phyloP scores from a whole-genome alignment of 2,888 invertebrate genomes.

The Myopa tessellatipennis region DNA sequence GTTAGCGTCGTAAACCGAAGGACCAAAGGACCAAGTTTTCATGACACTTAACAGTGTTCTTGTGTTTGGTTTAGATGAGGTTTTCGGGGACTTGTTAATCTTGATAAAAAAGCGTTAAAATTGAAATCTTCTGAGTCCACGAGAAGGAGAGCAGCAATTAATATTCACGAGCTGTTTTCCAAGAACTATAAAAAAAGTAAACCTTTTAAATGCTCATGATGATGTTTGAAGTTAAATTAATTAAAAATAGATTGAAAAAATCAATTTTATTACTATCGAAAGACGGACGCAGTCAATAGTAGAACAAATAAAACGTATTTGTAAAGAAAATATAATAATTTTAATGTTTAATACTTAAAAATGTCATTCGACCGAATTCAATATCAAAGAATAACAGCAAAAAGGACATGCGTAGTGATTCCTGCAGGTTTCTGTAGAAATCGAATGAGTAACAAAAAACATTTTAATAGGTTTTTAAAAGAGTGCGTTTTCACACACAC shows the following conservation, averaged over 20 bases:
- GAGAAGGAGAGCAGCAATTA: background rate
- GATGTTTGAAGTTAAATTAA: too few species aligned
- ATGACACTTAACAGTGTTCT: background rate
- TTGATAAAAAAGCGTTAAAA: too few species aligned
- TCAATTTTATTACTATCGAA: too few species aligned
- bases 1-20: constrained; percentile 2
- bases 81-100: too few species aligned
- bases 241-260: too few species aligned
- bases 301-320: too few species aligned
- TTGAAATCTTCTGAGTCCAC: background rate
- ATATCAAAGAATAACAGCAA: background rate
- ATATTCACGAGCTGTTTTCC: background rate
- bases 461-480: constrained; percentile 16
- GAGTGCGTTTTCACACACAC: background rate
- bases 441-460: constrained; percentile 14
- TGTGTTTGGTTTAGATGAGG: background rate
- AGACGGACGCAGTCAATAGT: too few species aligned
- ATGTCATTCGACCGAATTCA: background rate
- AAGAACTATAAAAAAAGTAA: background rate
- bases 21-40: too few species aligned
- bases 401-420: background rate
- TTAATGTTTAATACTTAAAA: too few species aligned
- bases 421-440: background rate
- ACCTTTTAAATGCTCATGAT: too few species aligned
- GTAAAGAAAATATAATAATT: too few species aligned